Conservation (phyloP, 2,113 vertebrate species). For the Paramormyrops kingsleyae region DNA sequence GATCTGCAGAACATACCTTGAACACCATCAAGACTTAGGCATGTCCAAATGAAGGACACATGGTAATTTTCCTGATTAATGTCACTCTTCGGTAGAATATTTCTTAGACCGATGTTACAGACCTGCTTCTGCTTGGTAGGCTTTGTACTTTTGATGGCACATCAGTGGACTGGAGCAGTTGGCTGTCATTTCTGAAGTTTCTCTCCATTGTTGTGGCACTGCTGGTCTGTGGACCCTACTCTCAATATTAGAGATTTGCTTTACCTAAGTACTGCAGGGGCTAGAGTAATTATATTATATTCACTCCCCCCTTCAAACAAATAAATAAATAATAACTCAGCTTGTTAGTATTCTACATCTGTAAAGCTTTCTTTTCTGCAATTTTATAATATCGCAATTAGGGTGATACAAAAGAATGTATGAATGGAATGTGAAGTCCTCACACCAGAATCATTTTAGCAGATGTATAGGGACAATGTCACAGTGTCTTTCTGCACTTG, state of each 20-base stretch:
- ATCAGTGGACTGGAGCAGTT: not conserved
- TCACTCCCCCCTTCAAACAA: not conserved
- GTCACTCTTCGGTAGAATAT: not conserved
- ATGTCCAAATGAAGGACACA: not conserved
- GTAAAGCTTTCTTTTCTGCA: not conserved
- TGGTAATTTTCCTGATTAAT: not conserved
- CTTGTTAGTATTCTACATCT: not conserved
- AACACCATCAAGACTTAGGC: not conserved
- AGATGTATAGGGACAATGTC: not conserved
- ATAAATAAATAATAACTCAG: too few species aligned
- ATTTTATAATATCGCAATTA: not conserved
- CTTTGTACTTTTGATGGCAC: not conserved
- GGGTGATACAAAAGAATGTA: not conserved
- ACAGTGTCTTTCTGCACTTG: not conserved
- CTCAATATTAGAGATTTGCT: not conserved
- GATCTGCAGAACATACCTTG: not conserved
- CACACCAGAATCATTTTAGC: not conserved
- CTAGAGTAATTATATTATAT: not conserved
- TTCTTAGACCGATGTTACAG: not conserved
- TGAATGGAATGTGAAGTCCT: not conserved
- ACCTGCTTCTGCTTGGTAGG: not conserved
- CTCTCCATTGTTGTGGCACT: not conserved
- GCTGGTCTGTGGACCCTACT: not conserved
- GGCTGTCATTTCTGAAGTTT: not conserved
- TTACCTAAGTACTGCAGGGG: not conserved